Percentiles rank a stretch among this genome's conserved stretches.
These are phyloP conservation scores for Leptobrachium leishanense DNA, from an alignment of 2,113 vertebrate genomes.

Conservation along the genomic window DNA sequence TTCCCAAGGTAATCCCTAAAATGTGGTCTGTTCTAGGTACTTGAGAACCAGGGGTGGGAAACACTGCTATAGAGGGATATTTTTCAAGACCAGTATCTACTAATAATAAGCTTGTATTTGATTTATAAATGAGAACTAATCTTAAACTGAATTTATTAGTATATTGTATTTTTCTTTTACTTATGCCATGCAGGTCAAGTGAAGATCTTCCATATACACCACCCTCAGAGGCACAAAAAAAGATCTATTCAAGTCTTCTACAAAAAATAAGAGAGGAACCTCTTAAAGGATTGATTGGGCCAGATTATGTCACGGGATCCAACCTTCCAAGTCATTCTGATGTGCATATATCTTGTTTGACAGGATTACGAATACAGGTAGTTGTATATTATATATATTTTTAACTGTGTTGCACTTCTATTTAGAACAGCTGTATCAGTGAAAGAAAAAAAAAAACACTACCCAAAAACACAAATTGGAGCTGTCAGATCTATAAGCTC, in stretches of 20 bases:
- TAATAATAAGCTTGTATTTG: too few relatives aligned
- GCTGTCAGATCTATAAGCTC: too few relatives aligned
- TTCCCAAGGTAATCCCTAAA: too few relatives aligned
- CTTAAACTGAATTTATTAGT: neutral
- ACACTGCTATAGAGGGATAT: too few relatives aligned
- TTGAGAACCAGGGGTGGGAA: too few relatives aligned
- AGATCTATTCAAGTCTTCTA: conserved; percentile 66
- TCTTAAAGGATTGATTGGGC: conserved; percentile 73
- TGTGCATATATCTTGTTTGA: conserved; percentile 87
- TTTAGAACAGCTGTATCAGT: too few relatives aligned
- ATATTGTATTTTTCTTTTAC: neutral
- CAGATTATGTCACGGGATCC: conserved; percentile 90
- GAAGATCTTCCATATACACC: conserved; percentile 63
- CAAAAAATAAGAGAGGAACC: conserved; percentile 75
- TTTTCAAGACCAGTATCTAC: too few relatives aligned
- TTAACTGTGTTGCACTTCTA: too few relatives aligned
- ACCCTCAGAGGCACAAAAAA: conserved; percentile 77
- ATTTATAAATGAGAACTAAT: too few relatives aligned
- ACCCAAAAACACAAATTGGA: too few relatives aligned
- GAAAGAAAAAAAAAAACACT: too few relatives aligned
- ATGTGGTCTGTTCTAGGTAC: too few relatives aligned
- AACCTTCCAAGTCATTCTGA: conserved; percentile 94
- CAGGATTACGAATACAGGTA: conserved; percentile 92
- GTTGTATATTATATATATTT: neutral
- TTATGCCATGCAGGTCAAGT: conserved; percentile 53